Conservation (phyloP, 1,140 invertebrate genomes). For the Apocrypta bakeri region DNA sequence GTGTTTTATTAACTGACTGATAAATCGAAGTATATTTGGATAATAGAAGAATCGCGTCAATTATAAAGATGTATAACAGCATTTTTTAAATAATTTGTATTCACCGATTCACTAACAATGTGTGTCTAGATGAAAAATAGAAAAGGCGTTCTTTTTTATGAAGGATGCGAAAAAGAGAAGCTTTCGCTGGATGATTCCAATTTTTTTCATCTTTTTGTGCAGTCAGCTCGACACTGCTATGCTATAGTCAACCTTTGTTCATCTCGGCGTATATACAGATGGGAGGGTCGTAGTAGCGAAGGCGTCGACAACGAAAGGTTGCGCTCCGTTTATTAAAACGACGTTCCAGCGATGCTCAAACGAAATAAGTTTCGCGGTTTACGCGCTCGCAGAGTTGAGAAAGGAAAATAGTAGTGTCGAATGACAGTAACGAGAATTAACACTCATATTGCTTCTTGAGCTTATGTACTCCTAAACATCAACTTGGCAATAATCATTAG, state of each 20-base stretch:
- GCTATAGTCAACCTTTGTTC: not conserved
- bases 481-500: not conserved
- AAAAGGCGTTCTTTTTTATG: not conserved
- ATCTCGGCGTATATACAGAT: not conserved
- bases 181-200: not conserved
- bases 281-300: too few relatives aligned
- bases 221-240: not conserved
- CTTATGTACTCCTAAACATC: not conserved
- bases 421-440: conserved; percentile 11
- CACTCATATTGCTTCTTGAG: not conserved
- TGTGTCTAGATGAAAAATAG: not conserved
- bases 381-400: not conserved
- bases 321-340: conserved; percentile 17
- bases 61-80: too few relatives aligned
- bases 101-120: too few relatives aligned
- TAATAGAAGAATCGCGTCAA: too few relatives aligned
- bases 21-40: too few relatives aligned
- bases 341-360: not conserved
- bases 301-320: not conserved
- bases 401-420: not conserved
- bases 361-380: conserved; percentile 22
- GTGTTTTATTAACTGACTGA: too few relatives aligned
- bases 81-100: too few relatives aligned
- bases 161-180: not conserved
- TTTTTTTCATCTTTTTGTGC: conserved; percentile 17